These are phyloP conservation scores for Myotis davidii DNA, from an alignment of 2,113 vertebrate genomes.

Conservation along the genomic window DNA sequence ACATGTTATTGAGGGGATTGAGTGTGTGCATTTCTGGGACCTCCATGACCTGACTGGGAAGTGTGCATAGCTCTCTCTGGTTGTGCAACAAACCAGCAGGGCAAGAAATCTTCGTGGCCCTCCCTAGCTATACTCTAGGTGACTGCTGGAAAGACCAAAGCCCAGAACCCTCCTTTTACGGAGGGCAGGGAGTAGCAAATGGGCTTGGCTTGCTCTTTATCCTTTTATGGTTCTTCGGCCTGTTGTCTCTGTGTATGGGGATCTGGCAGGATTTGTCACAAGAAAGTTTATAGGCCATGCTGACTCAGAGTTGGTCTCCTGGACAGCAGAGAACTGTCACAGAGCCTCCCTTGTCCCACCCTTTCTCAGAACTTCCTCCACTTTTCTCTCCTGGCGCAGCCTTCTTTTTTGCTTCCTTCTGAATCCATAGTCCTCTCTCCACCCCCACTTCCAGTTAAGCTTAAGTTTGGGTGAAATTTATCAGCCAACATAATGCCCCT, in stretches of 20 bases:
- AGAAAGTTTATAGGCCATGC: slow-evolving; percentile 52
- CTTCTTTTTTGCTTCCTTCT: slow-evolving; percentile 27
- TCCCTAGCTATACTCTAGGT: not conserved
- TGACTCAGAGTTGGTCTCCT: slow-evolving; percentile 72
- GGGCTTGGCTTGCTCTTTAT: slow-evolving; percentile 51
- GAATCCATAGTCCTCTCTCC: not conserved
- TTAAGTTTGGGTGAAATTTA: not conserved
- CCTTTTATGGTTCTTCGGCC: slow-evolving; percentile 67
- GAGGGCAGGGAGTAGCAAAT: slow-evolving; percentile 27
- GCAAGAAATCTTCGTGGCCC: not conserved
- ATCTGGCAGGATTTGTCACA: slow-evolving; percentile 46
- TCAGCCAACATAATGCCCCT: not conserved
- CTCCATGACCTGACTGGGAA: not conserved
- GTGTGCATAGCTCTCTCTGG: not conserved
- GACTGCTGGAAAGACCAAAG: slow-evolving; percentile 6
- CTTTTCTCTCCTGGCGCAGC: not conserved
- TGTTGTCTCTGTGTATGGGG: not conserved
- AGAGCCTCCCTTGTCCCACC: slow-evolving; percentile 2
- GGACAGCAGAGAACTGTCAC: slow-evolving; percentile 1
- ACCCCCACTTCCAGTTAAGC: not conserved
- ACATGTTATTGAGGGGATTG: not conserved
- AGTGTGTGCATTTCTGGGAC: not conserved
- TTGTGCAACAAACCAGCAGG: slow-evolving; percentile 43
- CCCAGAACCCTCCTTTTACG: slow-evolving; percentile 39
- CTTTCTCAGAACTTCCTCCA: slow-evolving; percentile 54